phyloP scores from a whole-genome alignment of 1,140 invertebrate genomes.

The Drosophila tsacasi region DNA sequence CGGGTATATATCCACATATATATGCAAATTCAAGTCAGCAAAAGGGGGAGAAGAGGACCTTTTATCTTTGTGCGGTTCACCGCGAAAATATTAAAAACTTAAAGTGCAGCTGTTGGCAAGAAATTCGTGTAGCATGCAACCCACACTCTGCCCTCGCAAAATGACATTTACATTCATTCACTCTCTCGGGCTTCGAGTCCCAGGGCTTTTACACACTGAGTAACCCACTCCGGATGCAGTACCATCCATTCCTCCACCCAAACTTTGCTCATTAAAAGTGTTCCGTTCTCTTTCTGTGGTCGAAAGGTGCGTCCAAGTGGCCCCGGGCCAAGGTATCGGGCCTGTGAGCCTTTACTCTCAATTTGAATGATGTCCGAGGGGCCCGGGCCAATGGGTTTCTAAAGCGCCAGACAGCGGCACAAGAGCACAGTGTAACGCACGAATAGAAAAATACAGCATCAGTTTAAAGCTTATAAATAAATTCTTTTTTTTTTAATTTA shows the following conservation, averaged over 20 bases:
- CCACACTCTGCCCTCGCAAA: constrained; percentile 19
- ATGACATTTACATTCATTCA: constrained; percentile 61
- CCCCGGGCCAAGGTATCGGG: constrained; percentile 30
- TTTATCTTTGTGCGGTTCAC: constrained; percentile 46
- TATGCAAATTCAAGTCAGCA: constrained; percentile 30
- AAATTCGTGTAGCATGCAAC: constrained; percentile 46
- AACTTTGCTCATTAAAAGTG: constrained; percentile 65
- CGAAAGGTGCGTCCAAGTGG: constrained; percentile 58
- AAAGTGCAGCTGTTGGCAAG: constrained; percentile 56
- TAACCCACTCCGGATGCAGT: constrained; percentile 22
- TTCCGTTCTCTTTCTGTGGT: constrained; percentile 7
- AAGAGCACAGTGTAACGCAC: constrained; percentile 15
- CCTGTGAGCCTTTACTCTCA: constrained; percentile 56
- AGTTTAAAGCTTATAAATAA: neutral
- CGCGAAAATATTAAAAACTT: constrained; percentile 57
- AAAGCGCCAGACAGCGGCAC: constrained; percentile 52
- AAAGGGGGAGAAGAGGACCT: constrained; percentile 18
- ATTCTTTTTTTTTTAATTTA: neutral
- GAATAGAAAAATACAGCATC: neutral
- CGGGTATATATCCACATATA: neutral
- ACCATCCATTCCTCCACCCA: constrained; percentile 31
- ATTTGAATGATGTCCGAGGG: constrained; percentile 43
- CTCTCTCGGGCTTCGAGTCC: constrained; percentile 1
- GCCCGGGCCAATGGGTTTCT: constrained; percentile 43
- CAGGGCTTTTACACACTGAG: constrained; percentile 13